These are phyloP conservation scores for Petrocephalus sullivani DNA, from an alignment of 2,797 vertebrate species.

Conservation along the genomic window DNA sequence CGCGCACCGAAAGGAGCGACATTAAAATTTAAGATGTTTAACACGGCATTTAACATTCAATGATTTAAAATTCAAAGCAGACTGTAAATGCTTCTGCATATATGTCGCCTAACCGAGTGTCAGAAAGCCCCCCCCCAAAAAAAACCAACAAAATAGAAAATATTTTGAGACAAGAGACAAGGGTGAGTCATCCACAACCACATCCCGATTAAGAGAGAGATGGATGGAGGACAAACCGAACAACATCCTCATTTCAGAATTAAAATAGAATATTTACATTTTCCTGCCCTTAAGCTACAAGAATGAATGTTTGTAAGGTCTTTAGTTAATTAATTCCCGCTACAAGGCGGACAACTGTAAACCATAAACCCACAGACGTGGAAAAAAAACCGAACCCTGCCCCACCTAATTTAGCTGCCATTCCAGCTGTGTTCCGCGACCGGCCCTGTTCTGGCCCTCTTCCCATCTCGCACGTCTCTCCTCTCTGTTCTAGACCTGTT, in stretches of 20 bases:
- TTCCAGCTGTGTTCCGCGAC: not conserved
- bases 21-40: not conserved
- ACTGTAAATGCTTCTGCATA: not conserved
- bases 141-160: not conserved
- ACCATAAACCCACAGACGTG: not conserved
- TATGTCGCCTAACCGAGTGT: not conserved
- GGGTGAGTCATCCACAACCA: not conserved
- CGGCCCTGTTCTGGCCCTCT: not conserved
- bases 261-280: slow-evolving; percentile 8
- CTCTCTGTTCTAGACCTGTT: not conserved
- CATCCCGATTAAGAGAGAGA: not conserved
- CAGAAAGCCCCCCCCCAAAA: not conserved
- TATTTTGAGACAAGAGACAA: not conserved
- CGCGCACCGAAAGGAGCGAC: not conserved
- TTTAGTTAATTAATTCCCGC: slow-evolving; percentile 8
- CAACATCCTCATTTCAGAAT: not conserved
- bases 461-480: not conserved
- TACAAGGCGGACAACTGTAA: not conserved
- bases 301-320: slow-evolving; percentile 9
- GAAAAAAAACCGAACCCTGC: not conserved
- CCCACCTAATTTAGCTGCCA: not conserved
- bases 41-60: not conserved
- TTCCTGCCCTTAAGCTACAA: slow-evolving; percentile 4
- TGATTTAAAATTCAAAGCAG: not conserved
- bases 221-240: not conserved